A percentile compares a stretch with the other conserved stretches of the same genome.
phyloP scores from a whole-genome alignment of 2,797 vertebrate species.

The Intellagama lesueurii region DNA sequence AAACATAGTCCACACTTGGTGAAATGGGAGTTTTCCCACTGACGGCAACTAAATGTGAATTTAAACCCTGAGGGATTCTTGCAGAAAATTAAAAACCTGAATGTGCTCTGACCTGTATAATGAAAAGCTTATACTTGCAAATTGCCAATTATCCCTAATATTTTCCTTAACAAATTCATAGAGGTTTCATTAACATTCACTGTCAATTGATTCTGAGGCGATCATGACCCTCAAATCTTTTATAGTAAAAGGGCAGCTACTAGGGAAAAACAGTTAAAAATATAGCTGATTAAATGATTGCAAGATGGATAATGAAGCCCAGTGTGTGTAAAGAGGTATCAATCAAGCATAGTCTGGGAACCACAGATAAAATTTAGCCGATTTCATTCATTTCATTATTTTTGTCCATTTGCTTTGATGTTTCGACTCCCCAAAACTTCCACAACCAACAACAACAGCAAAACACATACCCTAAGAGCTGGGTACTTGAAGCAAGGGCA shows the following conservation, averaged over 20 bases:
- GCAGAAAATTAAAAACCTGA: slow-evolving; percentile 11
- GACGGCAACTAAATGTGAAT: slow-evolving; percentile 6
- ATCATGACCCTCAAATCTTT: slow-evolving; percentile 36
- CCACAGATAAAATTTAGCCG: slow-evolving; percentile 48
- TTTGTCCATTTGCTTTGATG: slow-evolving; percentile 45
- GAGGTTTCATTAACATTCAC: slow-evolving; percentile 43
- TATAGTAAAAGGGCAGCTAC: slow-evolving; percentile 38
- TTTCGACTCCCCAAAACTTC: slow-evolving; percentile 60
- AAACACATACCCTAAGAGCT: slow-evolving; percentile 26
- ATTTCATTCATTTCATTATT: slow-evolving; percentile 57
- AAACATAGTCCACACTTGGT: background rate
- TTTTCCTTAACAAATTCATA: slow-evolving; percentile 46
- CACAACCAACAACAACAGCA: background rate
- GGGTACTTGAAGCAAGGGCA: slow-evolving; percentile 58
- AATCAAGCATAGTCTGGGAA: slow-evolving; percentile 22
- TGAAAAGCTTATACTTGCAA: background rate
- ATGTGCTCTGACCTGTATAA: slow-evolving; percentile 40
- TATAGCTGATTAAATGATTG: slow-evolving; percentile 25
- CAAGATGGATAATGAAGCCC: slow-evolving; percentile 32
- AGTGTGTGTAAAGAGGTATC: slow-evolving; percentile 15
- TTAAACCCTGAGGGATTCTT: background rate
- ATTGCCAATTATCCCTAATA: slow-evolving; percentile 17
- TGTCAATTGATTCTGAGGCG: slow-evolving; percentile 34
- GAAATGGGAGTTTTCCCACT: slow-evolving; percentile 15
- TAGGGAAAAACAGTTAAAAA: slow-evolving; percentile 30